Evolutionary conservation across 1,140 invertebrate genomes (phyloP).

Genomic region (Littorina saxatilis): DNA sequence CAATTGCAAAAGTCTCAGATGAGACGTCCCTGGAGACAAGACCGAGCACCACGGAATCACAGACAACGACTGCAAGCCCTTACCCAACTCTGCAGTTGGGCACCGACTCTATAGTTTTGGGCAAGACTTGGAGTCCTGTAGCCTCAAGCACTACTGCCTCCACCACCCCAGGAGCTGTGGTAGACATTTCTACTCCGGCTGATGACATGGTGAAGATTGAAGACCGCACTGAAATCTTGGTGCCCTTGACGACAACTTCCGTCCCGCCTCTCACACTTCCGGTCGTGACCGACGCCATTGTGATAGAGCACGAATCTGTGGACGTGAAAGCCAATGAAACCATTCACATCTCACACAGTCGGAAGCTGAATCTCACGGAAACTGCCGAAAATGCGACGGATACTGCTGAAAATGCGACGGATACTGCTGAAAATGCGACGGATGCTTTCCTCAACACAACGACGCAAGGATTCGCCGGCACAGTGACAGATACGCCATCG

Average conservation of each 20-base stretch:
- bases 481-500: not conserved
- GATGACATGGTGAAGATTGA: not conserved
- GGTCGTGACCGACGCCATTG: not conserved
- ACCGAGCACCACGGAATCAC: not conserved
- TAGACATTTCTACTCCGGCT: not conserved
- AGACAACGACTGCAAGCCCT: not conserved
- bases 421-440: not conserved
- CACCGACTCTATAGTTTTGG: not conserved
- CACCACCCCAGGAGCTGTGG: not conserved
- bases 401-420: not conserved
- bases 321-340: not conserved
- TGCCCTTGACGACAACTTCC: not conserved
- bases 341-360: not conserved
- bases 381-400: not conserved
- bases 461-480: too few relatives aligned
- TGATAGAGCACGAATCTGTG: conserved; percentile 12
- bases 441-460: not conserved
- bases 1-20: not conserved
- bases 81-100: not conserved
- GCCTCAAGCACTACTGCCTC: not conserved
- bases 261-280: not conserved
- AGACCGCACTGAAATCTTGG: not conserved
- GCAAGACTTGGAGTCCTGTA: not conserved
- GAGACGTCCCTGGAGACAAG: not conserved
- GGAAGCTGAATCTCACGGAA: not conserved